Evolutionary conservation across 2,113 vertebrate species (phyloP).

Genomic region (Nibea coibor): DNA sequence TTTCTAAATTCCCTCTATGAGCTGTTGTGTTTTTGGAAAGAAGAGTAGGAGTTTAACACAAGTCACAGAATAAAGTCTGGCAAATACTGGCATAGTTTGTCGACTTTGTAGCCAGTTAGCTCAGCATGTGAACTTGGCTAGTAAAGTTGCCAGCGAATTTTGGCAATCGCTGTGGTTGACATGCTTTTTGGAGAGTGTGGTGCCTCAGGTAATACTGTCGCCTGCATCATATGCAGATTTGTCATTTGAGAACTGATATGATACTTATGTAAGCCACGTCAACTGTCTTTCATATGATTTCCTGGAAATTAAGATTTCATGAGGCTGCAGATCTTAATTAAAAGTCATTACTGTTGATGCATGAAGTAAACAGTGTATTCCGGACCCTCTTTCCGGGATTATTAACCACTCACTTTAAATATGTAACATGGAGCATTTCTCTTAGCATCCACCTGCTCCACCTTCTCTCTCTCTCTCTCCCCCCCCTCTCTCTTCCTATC

Average conservation of each 20-base stretch:
- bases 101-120: slow-evolving; percentile 34
- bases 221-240: slow-evolving; percentile 28
- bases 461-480: neutral
- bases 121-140: slow-evolving; percentile 43
- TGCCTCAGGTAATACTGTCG: slow-evolving; percentile 23
- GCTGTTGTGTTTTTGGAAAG: slow-evolving; percentile 20
- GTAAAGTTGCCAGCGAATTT: slow-evolving; percentile 40
- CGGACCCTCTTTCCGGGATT: slow-evolving; percentile 13
- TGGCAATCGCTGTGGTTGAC: slow-evolving; percentile 28
- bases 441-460: slow-evolving; percentile 40
- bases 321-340: slow-evolving; percentile 25
- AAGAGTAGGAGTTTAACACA: slow-evolving; percentile 20
- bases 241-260: slow-evolving; percentile 4
- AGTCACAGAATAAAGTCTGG: slow-evolving; percentile 40
- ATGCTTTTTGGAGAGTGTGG: slow-evolving; percentile 8
- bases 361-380: slow-evolving; percentile 24
- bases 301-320: slow-evolving; percentile 26
- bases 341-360: slow-evolving; percentile 1
- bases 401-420: slow-evolving; percentile 55
- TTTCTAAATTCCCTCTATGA: slow-evolving; percentile 6
- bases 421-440: slow-evolving; percentile 34
- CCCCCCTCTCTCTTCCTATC: slow-evolving; percentile 13
- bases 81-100: slow-evolving; percentile 1
- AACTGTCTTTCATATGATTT: slow-evolving; percentile 28
- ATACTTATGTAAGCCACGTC: slow-evolving; percentile 11